phyloP scores from a whole-genome alignment of 92 coral and sea anemone genomes.

The Parazoanthus darwini region DNA sequence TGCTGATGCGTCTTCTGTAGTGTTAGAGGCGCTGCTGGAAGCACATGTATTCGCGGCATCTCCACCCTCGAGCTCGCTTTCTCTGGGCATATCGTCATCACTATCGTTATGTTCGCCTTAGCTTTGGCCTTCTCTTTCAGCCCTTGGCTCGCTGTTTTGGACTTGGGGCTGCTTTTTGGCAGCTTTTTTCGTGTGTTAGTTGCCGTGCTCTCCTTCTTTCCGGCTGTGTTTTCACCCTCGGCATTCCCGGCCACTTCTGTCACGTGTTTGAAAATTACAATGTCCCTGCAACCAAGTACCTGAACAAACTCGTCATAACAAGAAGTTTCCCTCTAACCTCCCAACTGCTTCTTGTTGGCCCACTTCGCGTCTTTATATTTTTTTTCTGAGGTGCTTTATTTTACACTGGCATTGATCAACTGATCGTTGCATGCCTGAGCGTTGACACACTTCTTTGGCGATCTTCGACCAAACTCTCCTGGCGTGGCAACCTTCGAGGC shows the following conservation, averaged over 20 bases:
- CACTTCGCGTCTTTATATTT: conserved; percentile 28
- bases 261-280: conserved; percentile 48
- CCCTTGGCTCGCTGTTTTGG: not conserved
- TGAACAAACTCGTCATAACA: conserved; percentile 35
- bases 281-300: conserved; percentile 43
- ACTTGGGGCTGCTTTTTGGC: not conserved
- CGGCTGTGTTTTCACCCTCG: conserved; percentile 41
- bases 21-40: conserved; percentile 23
- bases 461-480: conserved; percentile 29
- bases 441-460: conserved; percentile 26
- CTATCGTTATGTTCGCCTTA: not conserved
- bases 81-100: conserved; percentile 1
- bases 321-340: conserved; percentile 26
- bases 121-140: conserved; percentile 5
- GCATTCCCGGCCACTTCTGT: conserved; percentile 37
- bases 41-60: conserved; percentile 30
- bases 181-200: not conserved
- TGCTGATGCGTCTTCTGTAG: conserved; percentile 25
- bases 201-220: conserved; percentile 5
- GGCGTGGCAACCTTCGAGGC: conserved; percentile 8
- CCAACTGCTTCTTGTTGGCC: conserved; percentile 22
- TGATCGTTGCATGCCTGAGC: conserved; percentile 27
- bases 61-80: not conserved
- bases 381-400: conserved; percentile 27
- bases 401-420: conserved; percentile 30